A percentile compares a stretch with the other conserved stretches of the same genome.
Evolutionary conservation across 2,888 invertebrate species (phyloP).

Genomic region (Nebria brevicollis): DNA sequence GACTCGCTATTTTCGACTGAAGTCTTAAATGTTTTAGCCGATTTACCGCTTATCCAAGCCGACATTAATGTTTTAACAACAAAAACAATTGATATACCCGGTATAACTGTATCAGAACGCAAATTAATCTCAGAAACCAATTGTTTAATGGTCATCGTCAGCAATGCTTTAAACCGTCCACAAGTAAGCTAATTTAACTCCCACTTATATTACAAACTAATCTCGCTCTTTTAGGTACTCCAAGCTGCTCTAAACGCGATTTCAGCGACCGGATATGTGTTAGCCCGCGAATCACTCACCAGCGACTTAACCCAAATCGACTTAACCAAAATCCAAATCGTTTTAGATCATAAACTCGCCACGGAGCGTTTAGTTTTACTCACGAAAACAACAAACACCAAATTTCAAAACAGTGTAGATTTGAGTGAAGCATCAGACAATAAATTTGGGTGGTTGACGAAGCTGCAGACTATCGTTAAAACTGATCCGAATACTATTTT

Average conservation of each 20-base stretch:
- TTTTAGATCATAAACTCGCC: conserved; percentile 65
- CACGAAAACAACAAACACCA: conserved; percentile 64
- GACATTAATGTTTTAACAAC: conserved; percentile 70
- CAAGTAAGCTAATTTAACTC: conserved; percentile 57
- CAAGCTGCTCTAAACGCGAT: conserved; percentile 64
- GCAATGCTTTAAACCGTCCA: conserved; percentile 64
- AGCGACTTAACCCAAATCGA: conserved; percentile 63
- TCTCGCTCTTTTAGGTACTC: conserved; percentile 59
- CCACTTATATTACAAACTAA: conserved; percentile 32
- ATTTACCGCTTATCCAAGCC: conserved; percentile 76
- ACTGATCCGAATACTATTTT: conserved; percentile 70
- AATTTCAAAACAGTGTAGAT: conserved; percentile 65
- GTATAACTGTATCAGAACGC: conserved; percentile 71
- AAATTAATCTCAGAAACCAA: conserved; percentile 62
- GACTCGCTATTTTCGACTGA: conserved; percentile 18
- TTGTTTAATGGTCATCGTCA: conserved; percentile 53
- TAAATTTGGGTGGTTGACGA: conserved; percentile 67
- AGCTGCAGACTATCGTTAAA: conserved; percentile 58
- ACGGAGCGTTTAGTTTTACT: conserved; percentile 67
- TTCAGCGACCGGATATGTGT: conserved; percentile 69
- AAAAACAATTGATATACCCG: conserved; percentile 63
- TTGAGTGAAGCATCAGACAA: conserved; percentile 60
- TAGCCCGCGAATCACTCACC: conserved; percentile 69
- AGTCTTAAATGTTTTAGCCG: conserved; percentile 68
- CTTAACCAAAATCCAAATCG: conserved; percentile 64